phyloP scores from a whole-genome alignment of 2,113 vertebrate genomes.

The Mesoclemmys tuberculata region DNA sequence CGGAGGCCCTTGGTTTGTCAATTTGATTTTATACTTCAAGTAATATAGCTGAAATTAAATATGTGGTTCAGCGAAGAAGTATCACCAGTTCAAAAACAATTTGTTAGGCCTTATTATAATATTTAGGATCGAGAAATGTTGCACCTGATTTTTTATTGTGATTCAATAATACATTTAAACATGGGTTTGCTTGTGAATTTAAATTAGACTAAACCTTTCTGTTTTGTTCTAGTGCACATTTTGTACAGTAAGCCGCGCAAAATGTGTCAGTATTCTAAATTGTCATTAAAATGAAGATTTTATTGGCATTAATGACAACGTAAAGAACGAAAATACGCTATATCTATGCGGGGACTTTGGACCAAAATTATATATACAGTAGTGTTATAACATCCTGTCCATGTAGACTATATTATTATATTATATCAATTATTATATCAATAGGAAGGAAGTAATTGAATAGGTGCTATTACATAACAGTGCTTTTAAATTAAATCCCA shows the following conservation, averaged over 20 bases:
- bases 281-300: not conserved
- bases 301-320: not conserved
- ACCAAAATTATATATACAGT: not conserved
- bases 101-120: not conserved
- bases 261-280: not conserved
- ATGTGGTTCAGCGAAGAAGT: not conserved
- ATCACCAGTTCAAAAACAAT: not conserved
- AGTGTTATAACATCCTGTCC: not conserved
- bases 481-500: fast-evolving
- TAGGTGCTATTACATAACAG: not conserved
- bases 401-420: not conserved
- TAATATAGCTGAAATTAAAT: not conserved
- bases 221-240: fast-evolving
- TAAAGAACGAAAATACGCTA: not conserved
- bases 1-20: not conserved
- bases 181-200: not conserved
- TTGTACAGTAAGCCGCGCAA: not conserved
- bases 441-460: not conserved
- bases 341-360: not conserved
- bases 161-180: not conserved
- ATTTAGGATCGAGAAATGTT: not conserved
- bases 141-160: not conserved
- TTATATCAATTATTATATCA: too few relatives aligned
- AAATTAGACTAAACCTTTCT: not conserved
- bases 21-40: not conserved